Evolutionary conservation across 53 echinoderm and acorn worm genomes (phyloP), one percentile per base, ranked within the genome.

Genomic region (Hippasteria phrygiana): DNA sequence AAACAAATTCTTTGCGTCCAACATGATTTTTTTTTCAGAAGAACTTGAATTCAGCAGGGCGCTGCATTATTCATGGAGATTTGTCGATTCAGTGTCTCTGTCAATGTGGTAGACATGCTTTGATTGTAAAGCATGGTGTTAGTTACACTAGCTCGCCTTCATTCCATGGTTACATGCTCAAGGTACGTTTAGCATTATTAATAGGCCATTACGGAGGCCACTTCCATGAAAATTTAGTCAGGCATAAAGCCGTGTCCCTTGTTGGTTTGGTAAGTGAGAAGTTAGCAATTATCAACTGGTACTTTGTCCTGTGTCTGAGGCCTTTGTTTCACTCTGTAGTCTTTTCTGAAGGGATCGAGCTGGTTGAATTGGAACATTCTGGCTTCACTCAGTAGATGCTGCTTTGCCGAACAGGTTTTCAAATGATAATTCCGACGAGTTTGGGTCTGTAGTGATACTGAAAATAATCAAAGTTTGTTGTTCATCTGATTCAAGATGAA

Each of bases 181-280:
- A 66, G 67, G 67, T 66, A 34, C 67, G 34, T 66, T 35, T 2
- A 34, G 36, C 67, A 66, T 66, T 35, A 67, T 67, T 67, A 67
- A 67, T 67, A 22, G 69, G 59, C 17, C 59, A 59, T 59, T 59
- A 18, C 59, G 8, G 48, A 59, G 59, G 10, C 33, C 69, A 67
- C 34, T 67, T 33, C 14, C 17, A 43, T 43, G 65, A 64, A 64
- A 81, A 65, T 31, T 27, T 11, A 81, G 45, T 66, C 65, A 81
- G 46, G 81, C 81, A 65, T 81, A 29, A 64, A 65, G 65, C 64
- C 1, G 40, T 9, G n/a, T 62, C 43, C 43, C 43, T 43, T 11
- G 78, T 80, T 73, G 73, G 26, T 40, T 43, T 0, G 24, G 73
- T 73, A 73, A 80, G 46, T 80, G 64, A 80, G 80, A 80, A 80